A percentile compares a stretch with the other conserved stretches of the same genome.
These are phyloP conservation scores for Drosophila prosaltans DNA, from an alignment of 1,140 invertebrate genomes.

Conservation along the genomic window DNA sequence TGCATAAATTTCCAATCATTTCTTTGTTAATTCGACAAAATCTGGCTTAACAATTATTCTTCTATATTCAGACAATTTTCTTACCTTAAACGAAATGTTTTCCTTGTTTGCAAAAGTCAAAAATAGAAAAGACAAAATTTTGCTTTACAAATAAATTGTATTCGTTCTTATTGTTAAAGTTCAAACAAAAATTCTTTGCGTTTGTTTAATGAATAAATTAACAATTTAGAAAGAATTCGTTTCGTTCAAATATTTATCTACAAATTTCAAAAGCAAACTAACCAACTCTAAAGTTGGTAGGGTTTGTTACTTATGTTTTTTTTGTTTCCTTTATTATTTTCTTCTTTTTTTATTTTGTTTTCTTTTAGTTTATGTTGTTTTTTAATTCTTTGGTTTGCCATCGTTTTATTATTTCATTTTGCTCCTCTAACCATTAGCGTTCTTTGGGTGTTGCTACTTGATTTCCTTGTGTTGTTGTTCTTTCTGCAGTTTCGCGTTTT, in stretches of 20 bases:
- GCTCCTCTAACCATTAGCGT: slow-evolving; percentile 41
- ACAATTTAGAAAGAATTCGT: slow-evolving; percentile 5
- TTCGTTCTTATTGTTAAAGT: not conserved
- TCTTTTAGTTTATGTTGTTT: not conserved
- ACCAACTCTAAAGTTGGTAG: slow-evolving; percentile 8
- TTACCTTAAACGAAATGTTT: too few species aligned
- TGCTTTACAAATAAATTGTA: too few species aligned
- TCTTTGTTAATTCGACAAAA: too few species aligned
- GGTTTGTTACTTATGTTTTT: not conserved
- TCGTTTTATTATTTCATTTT: slow-evolving; percentile 52
- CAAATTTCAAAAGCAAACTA: slow-evolving; percentile 16
- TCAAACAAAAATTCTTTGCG: not conserved
- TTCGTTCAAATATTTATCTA: slow-evolving; percentile 14
- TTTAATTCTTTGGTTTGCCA: slow-evolving; percentile 36
- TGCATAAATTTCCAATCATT: too few species aligned
- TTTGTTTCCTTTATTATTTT: not conserved
- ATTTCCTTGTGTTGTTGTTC: slow-evolving; percentile 58
- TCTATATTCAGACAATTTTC: too few species aligned
- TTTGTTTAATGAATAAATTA: not conserved
- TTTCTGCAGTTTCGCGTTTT: slow-evolving; percentile 69
- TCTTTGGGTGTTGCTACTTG: slow-evolving; percentile 50
- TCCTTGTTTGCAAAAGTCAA: too few species aligned
- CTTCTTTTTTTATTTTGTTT: not conserved
- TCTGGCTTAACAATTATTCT: too few species aligned
- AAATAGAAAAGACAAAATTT: too few species aligned